Evolutionary conservation across 2,888 invertebrate species (phyloP).

Genomic region (Pinctada fucata): DNA sequence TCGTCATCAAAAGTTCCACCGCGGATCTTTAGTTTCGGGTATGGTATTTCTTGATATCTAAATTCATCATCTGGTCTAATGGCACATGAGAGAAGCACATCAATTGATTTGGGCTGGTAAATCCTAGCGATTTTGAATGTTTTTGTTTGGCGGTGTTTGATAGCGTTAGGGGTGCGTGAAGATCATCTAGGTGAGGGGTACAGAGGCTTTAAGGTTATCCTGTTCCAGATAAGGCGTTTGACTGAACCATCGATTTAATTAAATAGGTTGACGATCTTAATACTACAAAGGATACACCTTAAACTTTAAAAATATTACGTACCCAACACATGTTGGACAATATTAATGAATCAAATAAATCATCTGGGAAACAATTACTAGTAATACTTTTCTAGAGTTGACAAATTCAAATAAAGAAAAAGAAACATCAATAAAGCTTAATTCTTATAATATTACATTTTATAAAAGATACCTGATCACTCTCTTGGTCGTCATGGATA

Average conservation of each 20-base stretch:
- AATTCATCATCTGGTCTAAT: conserved; percentile 19
- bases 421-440: no score
- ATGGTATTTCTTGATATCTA: conserved; percentile 17
- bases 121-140: conserved; percentile 12
- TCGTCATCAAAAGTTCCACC: conserved; percentile 10
- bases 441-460: background rate
- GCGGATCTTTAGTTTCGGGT: conserved; percentile 17
- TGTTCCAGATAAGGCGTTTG: background rate
- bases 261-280: background rate
- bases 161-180: background rate
- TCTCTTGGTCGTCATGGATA: conserved; percentile 18
- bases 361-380: no score
- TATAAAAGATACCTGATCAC: conserved; percentile 31
- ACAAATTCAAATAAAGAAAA: no score
- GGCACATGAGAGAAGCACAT: conserved; percentile 2
- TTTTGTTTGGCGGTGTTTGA: conserved; percentile 11
- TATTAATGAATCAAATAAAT: background rate
- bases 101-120: background rate
- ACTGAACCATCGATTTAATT: conserved; percentile 4
- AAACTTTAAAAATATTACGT: background rate
- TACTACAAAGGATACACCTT: no score
- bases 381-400: no score
- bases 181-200: background rate
- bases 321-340: background rate
- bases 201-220: background rate